phyloP scores from a whole-genome alignment of 1,140 invertebrate genomes.

The Diorhabda elongata region DNA sequence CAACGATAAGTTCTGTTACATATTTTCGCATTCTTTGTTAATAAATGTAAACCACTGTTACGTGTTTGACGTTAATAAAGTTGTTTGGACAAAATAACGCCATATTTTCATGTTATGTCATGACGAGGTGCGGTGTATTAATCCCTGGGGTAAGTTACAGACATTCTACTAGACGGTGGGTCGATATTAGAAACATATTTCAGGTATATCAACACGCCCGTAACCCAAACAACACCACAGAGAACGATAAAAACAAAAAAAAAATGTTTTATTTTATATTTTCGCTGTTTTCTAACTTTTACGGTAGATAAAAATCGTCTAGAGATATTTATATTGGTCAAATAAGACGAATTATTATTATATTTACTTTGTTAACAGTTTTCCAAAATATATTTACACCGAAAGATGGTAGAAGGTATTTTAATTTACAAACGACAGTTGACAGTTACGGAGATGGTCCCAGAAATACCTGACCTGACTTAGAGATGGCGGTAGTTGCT shows the following conservation, averaged over 20 bases:
- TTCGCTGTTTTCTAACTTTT: too few relatives aligned
- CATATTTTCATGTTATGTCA: slow-evolving; percentile 13
- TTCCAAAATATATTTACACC: too few relatives aligned
- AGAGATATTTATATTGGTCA: too few relatives aligned
- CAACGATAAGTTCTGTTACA: not conserved
- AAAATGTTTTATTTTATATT: not conserved
- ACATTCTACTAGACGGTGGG: slow-evolving; percentile 4
- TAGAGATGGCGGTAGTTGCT: too few relatives aligned
- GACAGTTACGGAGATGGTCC: too few relatives aligned
- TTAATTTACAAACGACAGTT: too few relatives aligned
- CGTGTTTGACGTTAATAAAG: slow-evolving; percentile 2
- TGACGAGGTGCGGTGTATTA: slow-evolving; percentile 15
- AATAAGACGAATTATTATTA: too few relatives aligned
- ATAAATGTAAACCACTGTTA: slow-evolving; percentile 1
- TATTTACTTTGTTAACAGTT: too few relatives aligned
- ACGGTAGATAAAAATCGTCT: too few relatives aligned
- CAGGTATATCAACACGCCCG: slow-evolving; percentile 25
- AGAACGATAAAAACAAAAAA: slow-evolving; percentile 21
- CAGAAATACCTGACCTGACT: too few relatives aligned
- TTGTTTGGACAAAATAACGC: slow-evolving; percentile 2
- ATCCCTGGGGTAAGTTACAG: slow-evolving; percentile 19
- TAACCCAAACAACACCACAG: slow-evolving; percentile 18
- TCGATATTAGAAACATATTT: slow-evolving; percentile 25
- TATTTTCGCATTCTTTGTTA: slow-evolving; percentile 2
- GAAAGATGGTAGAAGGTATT: too few relatives aligned